phyloP scores from a whole-genome alignment of 2,113 vertebrate species.

The Lanius collurio region DNA sequence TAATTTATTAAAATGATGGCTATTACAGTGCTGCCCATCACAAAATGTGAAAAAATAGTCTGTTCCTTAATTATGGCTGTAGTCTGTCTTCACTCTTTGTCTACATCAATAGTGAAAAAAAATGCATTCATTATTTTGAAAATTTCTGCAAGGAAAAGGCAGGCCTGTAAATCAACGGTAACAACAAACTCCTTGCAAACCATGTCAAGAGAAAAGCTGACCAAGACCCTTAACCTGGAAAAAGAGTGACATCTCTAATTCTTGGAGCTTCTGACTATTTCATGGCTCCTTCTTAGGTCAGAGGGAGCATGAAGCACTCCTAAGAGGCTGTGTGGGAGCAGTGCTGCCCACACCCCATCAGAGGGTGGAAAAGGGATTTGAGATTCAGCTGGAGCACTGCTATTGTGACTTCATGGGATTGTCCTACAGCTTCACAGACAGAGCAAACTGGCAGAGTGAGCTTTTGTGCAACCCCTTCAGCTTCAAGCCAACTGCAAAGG shows the following conservation, averaged over 20 bases:
- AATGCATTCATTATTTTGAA: background rate
- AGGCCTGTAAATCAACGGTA: background rate
- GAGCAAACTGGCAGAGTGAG: background rate
- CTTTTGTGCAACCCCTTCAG: background rate
- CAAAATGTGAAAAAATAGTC: background rate
- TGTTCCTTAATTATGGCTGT: background rate
- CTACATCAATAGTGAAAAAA: background rate
- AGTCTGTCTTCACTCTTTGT: background rate
- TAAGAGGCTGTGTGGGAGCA: background rate
- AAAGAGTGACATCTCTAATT: background rate
- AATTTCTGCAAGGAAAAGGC: background rate
- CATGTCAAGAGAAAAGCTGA: background rate
- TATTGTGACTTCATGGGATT: background rate
- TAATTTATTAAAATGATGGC: background rate
- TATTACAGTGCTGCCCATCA: background rate
- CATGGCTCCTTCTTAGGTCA: background rate
- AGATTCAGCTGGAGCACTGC: background rate
- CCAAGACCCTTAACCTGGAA: background rate
- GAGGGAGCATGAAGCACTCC: background rate
- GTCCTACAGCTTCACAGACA: background rate
- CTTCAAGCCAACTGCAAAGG: background rate
- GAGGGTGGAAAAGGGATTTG: background rate
- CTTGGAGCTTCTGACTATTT: background rate
- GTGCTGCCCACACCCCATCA: accelerated
- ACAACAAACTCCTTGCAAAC: background rate